A percentile compares a stretch with the other conserved stretches of the same genome.
Conservation (phyloP, 2,113 vertebrate species). For the Gopherus flavomarginatus region DNA sequence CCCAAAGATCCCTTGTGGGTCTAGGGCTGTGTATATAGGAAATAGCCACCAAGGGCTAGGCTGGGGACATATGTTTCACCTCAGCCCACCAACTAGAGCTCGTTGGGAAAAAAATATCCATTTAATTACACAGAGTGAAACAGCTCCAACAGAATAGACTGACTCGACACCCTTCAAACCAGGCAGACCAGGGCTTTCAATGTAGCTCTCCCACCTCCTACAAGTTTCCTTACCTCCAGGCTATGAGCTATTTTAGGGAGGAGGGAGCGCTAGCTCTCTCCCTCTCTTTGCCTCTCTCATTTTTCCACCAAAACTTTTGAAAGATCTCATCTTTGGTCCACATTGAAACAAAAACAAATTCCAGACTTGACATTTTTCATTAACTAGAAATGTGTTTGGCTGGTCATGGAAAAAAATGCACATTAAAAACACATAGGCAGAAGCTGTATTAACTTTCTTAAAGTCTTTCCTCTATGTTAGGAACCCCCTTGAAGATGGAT, state of each 20-base stretch:
- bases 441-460: not conserved
- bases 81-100: not conserved
- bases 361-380: not conserved
- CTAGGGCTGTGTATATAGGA: not conserved
- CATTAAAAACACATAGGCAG: not conserved
- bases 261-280: not conserved
- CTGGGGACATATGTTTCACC: not conserved
- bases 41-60: not conserved
- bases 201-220: not conserved
- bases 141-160: not conserved
- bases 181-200: not conserved
- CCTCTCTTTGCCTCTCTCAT: not conserved
- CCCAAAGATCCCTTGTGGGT: not conserved
- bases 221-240: not conserved
- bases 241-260: not conserved
- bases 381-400: not conserved
- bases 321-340: not conserved
- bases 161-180: not conserved
- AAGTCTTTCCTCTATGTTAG: not conserved
- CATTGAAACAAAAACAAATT: not conserved
- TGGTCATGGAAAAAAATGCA: not conserved
- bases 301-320: not conserved
- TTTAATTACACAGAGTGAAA: not conserved
- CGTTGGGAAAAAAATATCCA: not conserved
- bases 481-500: not conserved